Conservation (phyloP, 2,888 invertebrate genomes). For the Melolontha melolontha region DNA sequence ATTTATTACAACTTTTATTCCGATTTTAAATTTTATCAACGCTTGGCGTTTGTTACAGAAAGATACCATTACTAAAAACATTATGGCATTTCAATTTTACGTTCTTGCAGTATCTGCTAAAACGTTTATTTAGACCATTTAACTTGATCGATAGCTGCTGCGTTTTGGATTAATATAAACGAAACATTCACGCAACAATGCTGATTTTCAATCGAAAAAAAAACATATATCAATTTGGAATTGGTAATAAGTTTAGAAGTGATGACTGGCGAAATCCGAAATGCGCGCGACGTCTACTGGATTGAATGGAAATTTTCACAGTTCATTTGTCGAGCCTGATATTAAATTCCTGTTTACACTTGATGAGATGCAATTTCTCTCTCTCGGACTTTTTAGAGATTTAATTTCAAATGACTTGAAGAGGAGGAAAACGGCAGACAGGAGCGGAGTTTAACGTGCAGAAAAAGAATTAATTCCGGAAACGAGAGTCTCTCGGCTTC, state of each 20-base stretch:
- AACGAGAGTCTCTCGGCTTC: conserved; percentile 19
- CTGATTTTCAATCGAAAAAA: not conserved
- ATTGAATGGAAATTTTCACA: conserved; percentile 39
- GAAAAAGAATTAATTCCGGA: conserved; percentile 45
- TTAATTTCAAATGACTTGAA: conserved; percentile 36
- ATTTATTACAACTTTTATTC: too few species aligned
- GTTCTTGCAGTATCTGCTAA: too few species aligned
- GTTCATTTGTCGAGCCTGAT: conserved; percentile 40
- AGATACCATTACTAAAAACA: too few species aligned
- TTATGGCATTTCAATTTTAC: too few species aligned
- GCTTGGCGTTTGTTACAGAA: too few species aligned
- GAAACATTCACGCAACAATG: conserved; percentile 5
- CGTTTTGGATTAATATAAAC: not conserved
- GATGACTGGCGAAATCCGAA: conserved; percentile 28
- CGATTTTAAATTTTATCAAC: too few species aligned
- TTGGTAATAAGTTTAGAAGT: conserved; percentile 41
- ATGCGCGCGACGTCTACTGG: conserved; percentile 6
- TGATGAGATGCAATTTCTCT: conserved; percentile 38
- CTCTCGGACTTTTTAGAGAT: conserved; percentile 34
- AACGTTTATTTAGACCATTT: too few species aligned
- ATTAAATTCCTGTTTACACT: conserved; percentile 45
- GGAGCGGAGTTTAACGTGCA: conserved; percentile 3
- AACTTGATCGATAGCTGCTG: too few species aligned
- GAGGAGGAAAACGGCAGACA: conserved; percentile 8
- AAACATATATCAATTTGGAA: conserved; percentile 27